Percentiles rank a stretch among this genome's conserved stretches.
Evolutionary conservation across 30 jellyfish, hydroid and myxozoan genomes (phyloP).

Genomic region (Hydractinia symbiolongicarpus): DNA sequence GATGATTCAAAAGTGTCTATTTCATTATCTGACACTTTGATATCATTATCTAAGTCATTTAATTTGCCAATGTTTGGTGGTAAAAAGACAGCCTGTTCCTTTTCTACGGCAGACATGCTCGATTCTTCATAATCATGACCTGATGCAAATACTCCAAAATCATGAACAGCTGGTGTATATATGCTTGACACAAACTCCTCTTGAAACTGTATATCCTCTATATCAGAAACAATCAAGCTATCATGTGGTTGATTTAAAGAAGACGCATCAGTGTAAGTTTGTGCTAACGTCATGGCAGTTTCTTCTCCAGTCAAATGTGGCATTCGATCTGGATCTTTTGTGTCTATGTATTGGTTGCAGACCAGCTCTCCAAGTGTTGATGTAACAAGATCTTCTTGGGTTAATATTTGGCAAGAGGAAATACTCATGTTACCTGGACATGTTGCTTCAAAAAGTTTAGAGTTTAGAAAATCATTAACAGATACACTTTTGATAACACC

Average conservation of each 20-base stretch:
- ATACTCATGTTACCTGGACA: neutral
- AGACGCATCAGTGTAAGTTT: too few species aligned
- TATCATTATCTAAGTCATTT: neutral
- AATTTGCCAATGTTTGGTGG: neutral
- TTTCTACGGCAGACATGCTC: neutral
- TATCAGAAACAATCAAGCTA: conserved; percentile 8
- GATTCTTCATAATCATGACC: conserved; percentile 18
- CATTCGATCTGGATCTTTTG: neutral
- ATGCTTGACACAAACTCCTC: conserved; percentile 17
- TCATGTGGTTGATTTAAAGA: neutral
- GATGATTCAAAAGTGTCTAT: conserved; percentile 16
- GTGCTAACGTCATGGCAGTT: neutral
- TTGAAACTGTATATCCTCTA: conserved; percentile 7
- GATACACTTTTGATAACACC: neutral
- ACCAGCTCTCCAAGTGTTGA: conserved; percentile 26
- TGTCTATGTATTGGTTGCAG: conserved; percentile 16
- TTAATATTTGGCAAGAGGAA: neutral
- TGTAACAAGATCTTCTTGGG: neutral
- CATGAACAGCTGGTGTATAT: neutral
- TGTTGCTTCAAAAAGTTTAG: neutral
- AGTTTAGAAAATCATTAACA: conserved; percentile 5
- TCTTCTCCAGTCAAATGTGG: conserved; percentile 13
- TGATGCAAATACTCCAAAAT: conserved; percentile 10
- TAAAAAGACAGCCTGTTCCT: neutral
- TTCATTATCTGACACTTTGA: neutral